Evolutionary conservation across 2,113 vertebrate species (phyloP), one percentile per base, ranked within the genome.

Genomic region (Crypturellus undulatus): DNA sequence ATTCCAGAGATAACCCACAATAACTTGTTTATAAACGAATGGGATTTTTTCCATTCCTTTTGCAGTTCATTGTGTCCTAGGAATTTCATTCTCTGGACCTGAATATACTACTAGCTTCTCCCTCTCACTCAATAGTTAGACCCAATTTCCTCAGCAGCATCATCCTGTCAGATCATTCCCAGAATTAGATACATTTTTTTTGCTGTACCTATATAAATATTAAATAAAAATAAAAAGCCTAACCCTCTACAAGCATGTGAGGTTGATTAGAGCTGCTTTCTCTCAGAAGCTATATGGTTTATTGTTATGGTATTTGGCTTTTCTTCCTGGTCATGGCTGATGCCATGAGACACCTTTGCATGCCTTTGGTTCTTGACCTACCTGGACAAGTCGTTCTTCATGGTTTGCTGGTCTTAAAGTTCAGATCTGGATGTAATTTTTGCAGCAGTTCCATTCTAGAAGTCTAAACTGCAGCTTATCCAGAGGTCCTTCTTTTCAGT

Each of bases 71-170:
- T 59, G 36, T 6, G 8, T 70, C 15, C 32, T 56, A 14, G 19
- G 54, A 70, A 73, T 59, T 22, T 7, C 7, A 52, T 80, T 88
- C 82, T 73, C n/a, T 93, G 22, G 42, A 70, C 21, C 65, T 91
- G 54, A 87, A 84, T 20, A 32, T 78, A 30, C 28, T 64, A 20
- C 11, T 90, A 40, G 3, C 51, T 88, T 90, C 15, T 90, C 8
- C 81, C 24, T 49, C 20, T 80, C 78, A 19, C 19, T 82, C 49
- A n/a, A 12, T 6, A 76, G 34, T 56, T 76, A 82, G 58, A 47
- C 7, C 1, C 30, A 36, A 28, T 75, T 79, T 93, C 40, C 6
- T 47, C 85, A 54, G 21, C n/a, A 32, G 6, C 17, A 12, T 69
- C 15, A 91, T 56, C 54, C 26, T 77, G 32, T 13, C 6, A 47